phyloP scores from a whole-genome alignment of 2,797 vertebrate species.

The Aplochiton taeniatus region DNA sequence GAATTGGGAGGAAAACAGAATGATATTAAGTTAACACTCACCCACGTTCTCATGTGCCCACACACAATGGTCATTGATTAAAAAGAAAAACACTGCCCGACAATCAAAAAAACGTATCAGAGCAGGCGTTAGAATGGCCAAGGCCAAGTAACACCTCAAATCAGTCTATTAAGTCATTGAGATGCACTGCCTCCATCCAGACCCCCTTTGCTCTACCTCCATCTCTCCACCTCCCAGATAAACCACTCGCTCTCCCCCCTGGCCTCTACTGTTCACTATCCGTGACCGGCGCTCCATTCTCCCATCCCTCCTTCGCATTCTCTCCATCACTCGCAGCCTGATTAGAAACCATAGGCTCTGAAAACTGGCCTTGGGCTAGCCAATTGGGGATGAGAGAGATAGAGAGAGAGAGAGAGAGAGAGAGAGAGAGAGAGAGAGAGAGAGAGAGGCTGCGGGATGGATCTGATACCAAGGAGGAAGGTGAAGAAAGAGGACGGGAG shows the following conservation, averaged over 20 bases:
- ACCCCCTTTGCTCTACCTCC: constrained; percentile 33
- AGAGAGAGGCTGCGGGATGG: constrained; percentile 2
- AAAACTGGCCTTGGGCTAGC: constrained; percentile 63
- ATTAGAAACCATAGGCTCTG: constrained; percentile 64
- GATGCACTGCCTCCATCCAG: constrained; percentile 48
- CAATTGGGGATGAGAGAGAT: constrained; percentile 6
- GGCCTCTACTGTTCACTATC: neutral
- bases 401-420: constrained; percentile 15
- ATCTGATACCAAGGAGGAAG: too few relatives aligned
- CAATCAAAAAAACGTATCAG: too few relatives aligned
- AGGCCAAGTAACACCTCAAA: constrained; percentile 11
- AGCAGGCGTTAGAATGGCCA: too few relatives aligned
- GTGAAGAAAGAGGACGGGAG: too few relatives aligned
- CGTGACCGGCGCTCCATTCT: constrained; percentile 11
- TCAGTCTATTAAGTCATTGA: constrained; percentile 37
- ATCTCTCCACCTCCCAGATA: constrained; percentile 30
- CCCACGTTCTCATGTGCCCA: constrained; percentile 8
- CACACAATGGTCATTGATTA: neutral
- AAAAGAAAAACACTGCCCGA: neutral
- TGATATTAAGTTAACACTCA: constrained; percentile 16
- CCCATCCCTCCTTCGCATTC: constrained; percentile 52
- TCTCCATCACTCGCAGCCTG: constrained; percentile 51
- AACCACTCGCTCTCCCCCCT: neutral
- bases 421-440: neutral
- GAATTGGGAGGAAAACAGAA: constrained; percentile 10